Percentiles rank a stretch among this genome's conserved stretches.
phyloP scores from a whole-genome alignment of 2,113 vertebrate species.

The Solenodon paradoxus region DNA sequence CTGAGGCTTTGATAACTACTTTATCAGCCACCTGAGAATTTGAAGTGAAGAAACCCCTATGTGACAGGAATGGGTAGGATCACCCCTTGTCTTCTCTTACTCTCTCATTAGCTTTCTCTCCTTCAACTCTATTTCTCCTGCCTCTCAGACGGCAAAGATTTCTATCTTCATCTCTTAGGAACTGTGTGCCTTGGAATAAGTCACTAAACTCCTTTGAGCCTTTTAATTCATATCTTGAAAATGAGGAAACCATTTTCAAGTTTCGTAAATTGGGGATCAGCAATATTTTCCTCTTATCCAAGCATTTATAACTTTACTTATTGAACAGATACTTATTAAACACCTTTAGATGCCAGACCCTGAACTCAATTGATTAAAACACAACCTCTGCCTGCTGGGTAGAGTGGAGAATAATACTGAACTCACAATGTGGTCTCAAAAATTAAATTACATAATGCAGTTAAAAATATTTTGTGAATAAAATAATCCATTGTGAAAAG shows the following conservation, averaged over 20 bases:
- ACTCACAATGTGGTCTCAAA: not conserved
- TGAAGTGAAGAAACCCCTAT: not conserved
- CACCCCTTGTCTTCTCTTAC: not conserved
- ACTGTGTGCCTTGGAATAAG: not conserved
- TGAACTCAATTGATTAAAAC: constrained; percentile 1
- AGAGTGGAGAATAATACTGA: not conserved
- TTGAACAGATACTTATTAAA: not conserved
- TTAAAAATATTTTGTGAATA: not conserved
- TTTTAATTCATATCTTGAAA: not conserved
- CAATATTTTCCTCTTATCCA: not conserved
- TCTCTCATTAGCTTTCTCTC: not conserved
- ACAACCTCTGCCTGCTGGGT: not conserved
- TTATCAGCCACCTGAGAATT: rapidly evolving
- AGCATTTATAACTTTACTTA: not conserved
- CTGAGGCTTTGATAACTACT: not conserved
- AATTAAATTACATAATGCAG: not conserved
- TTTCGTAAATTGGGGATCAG: too few species aligned
- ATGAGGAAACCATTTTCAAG: not conserved
- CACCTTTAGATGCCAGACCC: not conserved
- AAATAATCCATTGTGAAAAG: not conserved
- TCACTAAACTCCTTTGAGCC: not conserved
- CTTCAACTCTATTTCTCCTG: not conserved
- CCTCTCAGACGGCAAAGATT: not conserved
- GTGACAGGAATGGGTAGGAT: too few species aligned
- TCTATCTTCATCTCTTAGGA: not conserved